phyloP scores from a whole-genome alignment of 2,888 invertebrate genomes.

The Hypselothyrea guttata region DNA sequence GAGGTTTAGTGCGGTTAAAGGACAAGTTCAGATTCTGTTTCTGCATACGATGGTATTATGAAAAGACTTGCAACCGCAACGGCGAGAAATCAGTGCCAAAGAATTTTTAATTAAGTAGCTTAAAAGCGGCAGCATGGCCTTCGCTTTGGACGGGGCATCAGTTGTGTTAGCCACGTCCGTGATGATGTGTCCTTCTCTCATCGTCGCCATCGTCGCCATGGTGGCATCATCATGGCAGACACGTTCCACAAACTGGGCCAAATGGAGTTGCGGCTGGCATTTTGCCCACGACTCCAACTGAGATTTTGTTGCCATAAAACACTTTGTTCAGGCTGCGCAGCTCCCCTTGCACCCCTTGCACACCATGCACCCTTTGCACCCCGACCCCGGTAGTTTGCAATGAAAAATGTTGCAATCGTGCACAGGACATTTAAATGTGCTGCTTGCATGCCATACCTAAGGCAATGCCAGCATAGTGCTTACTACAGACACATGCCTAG shows the following conservation, averaged over 20 bases:
- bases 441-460: slow-evolving; percentile 42
- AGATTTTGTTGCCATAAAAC: slow-evolving; percentile 72
- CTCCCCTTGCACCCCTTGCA: neutral
- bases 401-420: slow-evolving; percentile 73
- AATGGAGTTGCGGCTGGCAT: slow-evolving; percentile 54
- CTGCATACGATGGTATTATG: slow-evolving; percentile 55
- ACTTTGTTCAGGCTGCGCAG: slow-evolving; percentile 37
- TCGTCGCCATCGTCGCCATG: slow-evolving; percentile 25
- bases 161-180: slow-evolving; percentile 28
- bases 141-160: slow-evolving; percentile 18
- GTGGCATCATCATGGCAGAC: slow-evolving; percentile 37
- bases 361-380: neutral
- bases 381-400: slow-evolving; percentile 41
- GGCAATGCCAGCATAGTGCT: slow-evolving; percentile 1
- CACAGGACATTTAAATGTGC: slow-evolving; percentile 63
- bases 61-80: slow-evolving; percentile 33
- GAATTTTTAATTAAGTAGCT: slow-evolving; percentile 72
- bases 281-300: slow-evolving; percentile 69
- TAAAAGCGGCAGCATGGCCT: slow-evolving; percentile 28
- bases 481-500: neutral
- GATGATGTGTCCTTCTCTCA: slow-evolving; percentile 36
- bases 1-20: slow-evolving; percentile 22
- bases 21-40: slow-evolving; percentile 35
- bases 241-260: slow-evolving; percentile 60
- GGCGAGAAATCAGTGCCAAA: slow-evolving; percentile 48